Evolutionary conservation across 2,113 vertebrate species (phyloP).

Genomic region (Nothobranchius kuhntae): DNA sequence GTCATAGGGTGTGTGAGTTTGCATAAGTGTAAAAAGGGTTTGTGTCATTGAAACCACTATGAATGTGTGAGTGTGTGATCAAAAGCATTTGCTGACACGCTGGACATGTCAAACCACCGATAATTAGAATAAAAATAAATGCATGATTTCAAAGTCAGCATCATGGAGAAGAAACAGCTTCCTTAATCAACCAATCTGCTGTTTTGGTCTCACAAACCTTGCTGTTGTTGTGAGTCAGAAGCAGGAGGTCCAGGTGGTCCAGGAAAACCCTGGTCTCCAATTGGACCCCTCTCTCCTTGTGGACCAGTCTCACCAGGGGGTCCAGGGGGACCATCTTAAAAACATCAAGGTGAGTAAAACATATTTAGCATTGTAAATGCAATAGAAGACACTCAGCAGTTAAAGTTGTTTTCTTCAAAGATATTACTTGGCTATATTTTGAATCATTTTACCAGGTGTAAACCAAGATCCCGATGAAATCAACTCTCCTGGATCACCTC

Average conservation of each 20-base stretch:
- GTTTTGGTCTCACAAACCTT: conserved; percentile 44
- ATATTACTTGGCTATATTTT: neutral
- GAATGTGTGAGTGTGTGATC: no score
- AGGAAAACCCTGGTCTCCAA: conserved; percentile 66
- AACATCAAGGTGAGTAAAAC: conserved; percentile 13
- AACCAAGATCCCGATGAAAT: conserved; percentile 32
- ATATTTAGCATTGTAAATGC: neutral
- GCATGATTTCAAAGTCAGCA: no score
- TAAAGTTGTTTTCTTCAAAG: neutral
- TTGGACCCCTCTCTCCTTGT: conserved; percentile 61
- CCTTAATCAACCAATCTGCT: no score
- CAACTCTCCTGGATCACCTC: conserved; percentile 70
- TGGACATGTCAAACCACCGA: no score
- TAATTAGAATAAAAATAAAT: no score
- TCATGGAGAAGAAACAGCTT: no score
- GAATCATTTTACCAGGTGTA: conserved; percentile 41
- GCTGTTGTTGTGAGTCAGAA: conserved; percentile 41
- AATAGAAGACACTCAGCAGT: neutral
- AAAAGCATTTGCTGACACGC: no score
- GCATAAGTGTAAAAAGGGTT: no score
- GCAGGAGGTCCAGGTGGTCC: conserved; percentile 65
- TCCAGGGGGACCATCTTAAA: conserved; percentile 58
- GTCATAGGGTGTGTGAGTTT: no score
- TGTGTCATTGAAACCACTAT: no score
- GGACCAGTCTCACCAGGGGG: conserved; percentile 66